Evolutionary conservation across 2,113 vertebrate genomes (phyloP).

Genomic region (Antechinus flavipes): DNA sequence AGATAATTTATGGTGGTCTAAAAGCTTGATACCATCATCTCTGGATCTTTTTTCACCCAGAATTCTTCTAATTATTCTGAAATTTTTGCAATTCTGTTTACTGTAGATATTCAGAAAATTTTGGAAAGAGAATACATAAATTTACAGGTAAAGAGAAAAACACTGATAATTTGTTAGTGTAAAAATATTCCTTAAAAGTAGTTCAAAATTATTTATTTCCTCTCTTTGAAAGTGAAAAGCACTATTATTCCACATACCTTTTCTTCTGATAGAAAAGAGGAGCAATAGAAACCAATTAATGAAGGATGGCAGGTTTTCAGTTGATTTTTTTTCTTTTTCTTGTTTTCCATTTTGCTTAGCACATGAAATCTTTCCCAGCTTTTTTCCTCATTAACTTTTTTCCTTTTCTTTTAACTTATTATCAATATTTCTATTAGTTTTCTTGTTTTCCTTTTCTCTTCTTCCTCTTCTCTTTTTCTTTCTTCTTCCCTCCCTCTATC

Average conservation of each 20-base stretch:
- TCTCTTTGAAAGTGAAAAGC: not conserved
- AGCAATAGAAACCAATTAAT: conserved; percentile 24
- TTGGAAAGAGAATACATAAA: conserved; percentile 44
- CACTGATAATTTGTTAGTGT: conserved; percentile 10
- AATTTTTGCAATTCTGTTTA: not conserved
- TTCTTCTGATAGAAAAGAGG: not conserved
- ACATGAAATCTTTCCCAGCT: not conserved
- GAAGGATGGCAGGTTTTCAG: not conserved
- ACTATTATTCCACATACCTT: not conserved
- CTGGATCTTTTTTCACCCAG: not conserved
- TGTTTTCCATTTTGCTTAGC: conserved; percentile 33
- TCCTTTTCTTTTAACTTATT: not conserved
- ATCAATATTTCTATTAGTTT: not conserved
- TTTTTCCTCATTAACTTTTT: not conserved
- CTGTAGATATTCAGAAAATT: conserved; percentile 32
- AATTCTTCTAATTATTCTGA: conserved; percentile 15
- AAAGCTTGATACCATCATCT: not conserved
- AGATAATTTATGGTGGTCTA: not conserved
- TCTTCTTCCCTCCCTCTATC: not conserved
- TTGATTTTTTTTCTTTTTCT: not conserved
- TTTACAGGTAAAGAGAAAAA: not conserved
- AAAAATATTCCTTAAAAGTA: conserved; percentile 14
- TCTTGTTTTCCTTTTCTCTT: not conserved
- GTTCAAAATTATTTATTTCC: not conserved
- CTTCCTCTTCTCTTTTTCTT: not conserved